Evolutionary conservation across 2,888 invertebrate species (phyloP).

Genomic region (Ophion obscuratus): DNA sequence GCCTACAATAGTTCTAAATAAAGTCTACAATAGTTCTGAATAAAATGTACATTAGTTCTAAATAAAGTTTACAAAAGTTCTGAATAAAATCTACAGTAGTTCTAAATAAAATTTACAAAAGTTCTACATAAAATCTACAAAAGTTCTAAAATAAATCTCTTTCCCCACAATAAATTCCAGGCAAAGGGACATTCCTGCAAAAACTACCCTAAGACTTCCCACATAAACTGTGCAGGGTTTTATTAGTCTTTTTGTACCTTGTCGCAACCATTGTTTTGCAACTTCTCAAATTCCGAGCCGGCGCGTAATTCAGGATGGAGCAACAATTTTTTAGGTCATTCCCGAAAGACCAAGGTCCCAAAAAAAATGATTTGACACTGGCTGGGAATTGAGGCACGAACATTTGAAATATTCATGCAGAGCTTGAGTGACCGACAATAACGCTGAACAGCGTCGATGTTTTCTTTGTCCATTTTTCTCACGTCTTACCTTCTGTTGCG

Average conservation of each 20-base stretch:
- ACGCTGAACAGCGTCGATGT: neutral
- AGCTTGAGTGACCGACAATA: neutral
- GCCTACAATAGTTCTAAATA: too few species aligned
- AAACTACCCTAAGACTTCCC: neutral
- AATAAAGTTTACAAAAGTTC: neutral
- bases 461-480: neutral
- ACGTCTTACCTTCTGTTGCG: conserved; percentile 78
- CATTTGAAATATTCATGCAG: neutral
- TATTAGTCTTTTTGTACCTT: neutral
- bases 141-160: neutral
- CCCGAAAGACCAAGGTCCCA: neutral
- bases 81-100: neutral
- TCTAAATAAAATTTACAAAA: neutral
- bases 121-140: too few species aligned
- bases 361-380: neutral
- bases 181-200: neutral
- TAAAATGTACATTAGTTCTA: too few species aligned
- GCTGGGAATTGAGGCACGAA: neutral
- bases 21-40: too few species aligned
- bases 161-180: neutral
- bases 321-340: neutral
- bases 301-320: neutral
- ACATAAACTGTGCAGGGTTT: neutral
- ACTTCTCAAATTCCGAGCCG: neutral
- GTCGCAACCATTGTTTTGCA: neutral